Base-by-base conservation (phyloP, 2,888 invertebrate species). In the Acanthosepion lycidas region DNA sequence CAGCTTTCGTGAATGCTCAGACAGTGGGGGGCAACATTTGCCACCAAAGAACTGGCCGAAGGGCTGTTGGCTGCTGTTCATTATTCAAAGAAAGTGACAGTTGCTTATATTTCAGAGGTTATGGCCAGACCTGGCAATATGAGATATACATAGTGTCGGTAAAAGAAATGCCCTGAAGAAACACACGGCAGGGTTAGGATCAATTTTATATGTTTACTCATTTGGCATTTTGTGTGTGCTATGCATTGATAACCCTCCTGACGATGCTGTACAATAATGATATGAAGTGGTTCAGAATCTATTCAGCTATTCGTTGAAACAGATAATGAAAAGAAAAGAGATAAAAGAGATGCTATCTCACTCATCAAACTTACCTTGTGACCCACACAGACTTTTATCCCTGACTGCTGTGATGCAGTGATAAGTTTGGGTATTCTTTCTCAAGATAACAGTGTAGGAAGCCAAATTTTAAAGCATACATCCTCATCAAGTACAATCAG, bases 11-110 rank as follows among this genome's bases (percentile, higher is more conserved):
- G 78, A 78, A 78, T 78, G 78, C 23, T 78, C n/a, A 33, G 78
- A n/a, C 78, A 18, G n/a, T 78, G 33, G 78, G 78, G 78, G 78
- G 78, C 78, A 78, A n/a, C n/a, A 78, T 78, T 78, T 78, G n/a
- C 78, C 78, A 78, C 78, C 78, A 78, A 78, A 78, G 78, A 78
- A 78, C 78, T 78, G 78, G 78, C 78, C 78, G 78, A 78, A 78
- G 78, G 78, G 78, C 78, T 78, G 78, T 33, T n/a, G 78, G 78
- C 78, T 78, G n/a, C n/a, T 33, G 78, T 78, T 78, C n/a, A 78
- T 78, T 33, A 78, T 78, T 78, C 78, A 78, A 78, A 78, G n/a
- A n/a, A n/a, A 78, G 78, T 78, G 78, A 78, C 78, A 78, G 78
- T 78, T 78, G 78, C 78, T 78, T 78, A n/a, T 78, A 78, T 78